Evolutionary conservation across 2,113 vertebrate genomes (phyloP).

Genomic region (Mellivora capensis): DNA sequence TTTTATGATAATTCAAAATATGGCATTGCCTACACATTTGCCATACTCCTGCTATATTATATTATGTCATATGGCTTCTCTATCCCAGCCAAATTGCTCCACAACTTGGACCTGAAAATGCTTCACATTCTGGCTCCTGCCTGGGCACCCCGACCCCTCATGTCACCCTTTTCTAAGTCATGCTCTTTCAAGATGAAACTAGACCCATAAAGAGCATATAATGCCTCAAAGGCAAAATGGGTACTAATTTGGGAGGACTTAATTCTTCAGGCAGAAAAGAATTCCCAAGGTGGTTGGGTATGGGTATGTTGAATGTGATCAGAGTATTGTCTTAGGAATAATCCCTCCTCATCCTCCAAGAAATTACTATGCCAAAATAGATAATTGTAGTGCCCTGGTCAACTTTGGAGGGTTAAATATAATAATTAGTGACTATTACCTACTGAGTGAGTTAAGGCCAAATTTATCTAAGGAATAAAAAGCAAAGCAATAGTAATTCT

Average conservation of each 20-base stretch:
- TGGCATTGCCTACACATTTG: neutral
- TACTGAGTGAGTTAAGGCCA: neutral
- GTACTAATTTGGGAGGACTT: neutral
- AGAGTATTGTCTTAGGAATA: neutral
- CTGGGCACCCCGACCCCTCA: neutral
- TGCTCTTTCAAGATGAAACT: neutral
- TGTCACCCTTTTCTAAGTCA: neutral
- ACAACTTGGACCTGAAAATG: neutral
- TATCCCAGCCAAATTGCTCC: neutral
- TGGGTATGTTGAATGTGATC: neutral
- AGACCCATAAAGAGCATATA: neutral
- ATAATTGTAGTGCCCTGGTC: neutral
- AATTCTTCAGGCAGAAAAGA: neutral
- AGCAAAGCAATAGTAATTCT: neutral
- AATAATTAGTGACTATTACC: neutral
- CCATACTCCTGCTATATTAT: neutral
- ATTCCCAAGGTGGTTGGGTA: neutral
- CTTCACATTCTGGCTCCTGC: neutral
- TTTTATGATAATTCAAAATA: conserved; percentile 40
- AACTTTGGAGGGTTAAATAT: neutral
- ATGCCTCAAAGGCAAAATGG: neutral
- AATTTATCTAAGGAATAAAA: neutral
- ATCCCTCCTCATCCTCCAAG: neutral
- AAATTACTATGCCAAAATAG: neutral
- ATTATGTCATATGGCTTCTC: neutral